phyloP scores from a whole-genome alignment of 2,888 invertebrate species.

The Ferdinandea cuprea region DNA sequence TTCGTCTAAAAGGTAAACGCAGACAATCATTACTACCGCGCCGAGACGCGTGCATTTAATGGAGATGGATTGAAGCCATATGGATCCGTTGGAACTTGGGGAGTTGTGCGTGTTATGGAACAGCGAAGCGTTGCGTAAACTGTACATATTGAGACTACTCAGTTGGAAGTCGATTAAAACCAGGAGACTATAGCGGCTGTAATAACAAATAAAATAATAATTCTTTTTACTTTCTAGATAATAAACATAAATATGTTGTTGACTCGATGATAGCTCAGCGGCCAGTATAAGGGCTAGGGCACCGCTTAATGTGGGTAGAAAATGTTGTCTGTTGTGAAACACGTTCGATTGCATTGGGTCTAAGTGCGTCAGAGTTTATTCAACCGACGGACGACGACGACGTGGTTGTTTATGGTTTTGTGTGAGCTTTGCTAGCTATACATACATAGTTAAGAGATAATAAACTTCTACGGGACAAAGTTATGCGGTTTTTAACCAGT shows the following conservation, averaged over 20 bases:
- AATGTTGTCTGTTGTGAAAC: neutral
- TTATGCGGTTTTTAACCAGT: slow-evolving; percentile 31
- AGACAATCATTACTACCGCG: slow-evolving; percentile 13
- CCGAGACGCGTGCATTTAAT: slow-evolving; percentile 22
- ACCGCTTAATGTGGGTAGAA: slow-evolving; percentile 26
- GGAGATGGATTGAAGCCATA: slow-evolving; percentile 37
- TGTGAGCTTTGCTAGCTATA: slow-evolving; percentile 30
- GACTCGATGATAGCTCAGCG: neutral
- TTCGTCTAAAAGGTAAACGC: slow-evolving; percentile 4
- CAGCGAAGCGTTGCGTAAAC: slow-evolving; percentile 36
- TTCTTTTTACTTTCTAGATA: slow-evolving; percentile 36
- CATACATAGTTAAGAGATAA: slow-evolving; percentile 24
- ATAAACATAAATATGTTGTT: slow-evolving; percentile 23
- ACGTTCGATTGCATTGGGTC: slow-evolving; percentile 16
- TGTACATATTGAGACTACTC: slow-evolving; percentile 24
- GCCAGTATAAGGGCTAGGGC: neutral
- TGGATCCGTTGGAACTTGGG: neutral
- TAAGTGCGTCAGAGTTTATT: slow-evolving; percentile 45
- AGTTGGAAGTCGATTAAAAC: neutral
- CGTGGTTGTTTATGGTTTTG: slow-evolving; percentile 44
- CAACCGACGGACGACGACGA: slow-evolving; percentile 32
- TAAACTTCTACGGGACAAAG: slow-evolving; percentile 29
- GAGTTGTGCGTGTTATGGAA: slow-evolving; percentile 9
- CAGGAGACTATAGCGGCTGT: neutral
- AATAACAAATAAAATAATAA: slow-evolving; percentile 22